Evolutionary conservation across 2,797 vertebrate genomes (phyloP).

Genomic region (Anableps anableps): DNA sequence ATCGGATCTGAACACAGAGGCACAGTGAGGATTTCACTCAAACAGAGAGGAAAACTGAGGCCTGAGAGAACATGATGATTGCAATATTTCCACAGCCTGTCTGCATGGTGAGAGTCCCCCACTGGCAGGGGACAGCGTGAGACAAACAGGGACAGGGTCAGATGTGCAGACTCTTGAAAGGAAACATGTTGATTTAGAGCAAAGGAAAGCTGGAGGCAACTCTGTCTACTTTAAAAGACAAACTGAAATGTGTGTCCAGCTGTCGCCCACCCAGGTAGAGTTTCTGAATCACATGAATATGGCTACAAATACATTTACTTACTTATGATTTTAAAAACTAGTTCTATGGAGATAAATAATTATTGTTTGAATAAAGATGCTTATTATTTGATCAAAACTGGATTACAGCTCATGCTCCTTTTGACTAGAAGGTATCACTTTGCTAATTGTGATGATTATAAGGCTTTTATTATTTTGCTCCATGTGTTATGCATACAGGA

Average conservation of each 20-base stretch:
- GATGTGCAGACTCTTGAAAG: slow-evolving; percentile 58
- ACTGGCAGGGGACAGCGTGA: slow-evolving; percentile 37
- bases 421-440: background rate
- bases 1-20: slow-evolving; percentile 30
- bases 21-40: slow-evolving; percentile 27
- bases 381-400: background rate
- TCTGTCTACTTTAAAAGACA: slow-evolving; percentile 21
- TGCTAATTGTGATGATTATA: background rate
- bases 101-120: slow-evolving; percentile 60
- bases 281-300: background rate
- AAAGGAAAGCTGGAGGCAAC: slow-evolving; percentile 17
- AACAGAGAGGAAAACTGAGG: slow-evolving; percentile 16
- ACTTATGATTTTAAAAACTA: background rate
- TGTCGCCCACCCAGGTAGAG: slow-evolving; percentile 44
- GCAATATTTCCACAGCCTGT: slow-evolving; percentile 59
- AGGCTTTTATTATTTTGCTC: background rate
- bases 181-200: slow-evolving; percentile 31
- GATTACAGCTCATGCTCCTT: background rate
- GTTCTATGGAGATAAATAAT: background rate
- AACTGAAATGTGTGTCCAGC: slow-evolving; percentile 48
- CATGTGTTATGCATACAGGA: background rate
- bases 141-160: slow-evolving; percentile 49
- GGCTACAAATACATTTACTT: background rate
- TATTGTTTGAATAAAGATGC: background rate
- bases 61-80: slow-evolving; percentile 46